phyloP scores from a whole-genome alignment of 2,888 invertebrate genomes.

The Torymus aiolomorphi region DNA sequence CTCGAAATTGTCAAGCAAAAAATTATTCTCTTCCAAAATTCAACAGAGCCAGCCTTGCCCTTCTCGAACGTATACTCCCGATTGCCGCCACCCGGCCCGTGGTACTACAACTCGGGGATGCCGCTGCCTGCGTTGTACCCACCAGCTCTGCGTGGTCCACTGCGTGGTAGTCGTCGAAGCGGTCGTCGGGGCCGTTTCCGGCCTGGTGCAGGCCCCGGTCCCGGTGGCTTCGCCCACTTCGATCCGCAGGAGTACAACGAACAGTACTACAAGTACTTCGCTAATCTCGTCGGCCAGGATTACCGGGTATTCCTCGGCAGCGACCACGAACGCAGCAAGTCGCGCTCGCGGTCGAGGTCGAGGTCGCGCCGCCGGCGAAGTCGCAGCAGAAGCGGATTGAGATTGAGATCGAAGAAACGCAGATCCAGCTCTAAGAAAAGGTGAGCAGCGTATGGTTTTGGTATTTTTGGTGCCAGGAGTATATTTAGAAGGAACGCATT shows the following conservation, averaged over 20 bases:
- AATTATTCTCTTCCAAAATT: too few relatives aligned
- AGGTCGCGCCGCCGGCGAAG: too few relatives aligned
- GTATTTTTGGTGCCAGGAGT: too few relatives aligned
- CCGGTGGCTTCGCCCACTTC: conserved; percentile 57
- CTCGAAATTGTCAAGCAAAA: too few relatives aligned
- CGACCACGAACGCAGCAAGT: conserved; percentile 65
- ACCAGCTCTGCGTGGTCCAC: conserved; percentile 60
- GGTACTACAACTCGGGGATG: conserved; percentile 70
- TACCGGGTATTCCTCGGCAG: conserved; percentile 77
- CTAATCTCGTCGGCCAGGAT: conserved; percentile 79
- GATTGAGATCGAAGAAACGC: conserved; percentile 62
- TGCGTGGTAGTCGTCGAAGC: conserved; percentile 20
- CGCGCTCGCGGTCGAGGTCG: conserved; percentile 65
- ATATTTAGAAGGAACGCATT: too few relatives aligned
- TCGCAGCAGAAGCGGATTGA: conserved; percentile 59
- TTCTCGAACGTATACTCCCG: conserved; percentile 26
- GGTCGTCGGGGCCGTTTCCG: conserved; percentile 50
- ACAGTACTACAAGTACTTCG: conserved; percentile 79
- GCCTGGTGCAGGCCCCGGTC: conserved; percentile 61
- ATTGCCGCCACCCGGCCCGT: conserved; percentile 59
- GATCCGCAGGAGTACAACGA: conserved; percentile 75
- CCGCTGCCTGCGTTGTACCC: conserved; percentile 65
- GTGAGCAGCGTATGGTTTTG: conserved; percentile 27
- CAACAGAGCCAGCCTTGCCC: conserved; percentile 14
- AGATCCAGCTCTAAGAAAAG: conserved; percentile 61